A percentile compares a stretch with the other conserved stretches of the same genome.
These are phyloP conservation scores for Drosophila siamana DNA, from an alignment of 2,888 invertebrate genomes.

Conservation along the genomic window DNA sequence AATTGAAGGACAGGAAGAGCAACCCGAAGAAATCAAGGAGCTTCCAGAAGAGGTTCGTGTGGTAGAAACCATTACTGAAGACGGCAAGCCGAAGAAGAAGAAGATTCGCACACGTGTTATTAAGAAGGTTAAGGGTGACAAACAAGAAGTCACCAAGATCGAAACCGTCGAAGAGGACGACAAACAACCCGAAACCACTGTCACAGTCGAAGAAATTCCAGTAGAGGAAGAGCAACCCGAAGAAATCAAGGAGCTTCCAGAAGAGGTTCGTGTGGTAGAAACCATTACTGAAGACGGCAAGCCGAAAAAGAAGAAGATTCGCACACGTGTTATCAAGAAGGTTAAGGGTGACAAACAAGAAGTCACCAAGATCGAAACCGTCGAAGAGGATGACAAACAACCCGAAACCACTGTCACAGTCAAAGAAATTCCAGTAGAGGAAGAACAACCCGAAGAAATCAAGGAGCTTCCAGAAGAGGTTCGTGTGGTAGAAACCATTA, in stretches of 20 bases:
- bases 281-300: constrained; percentile 18
- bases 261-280: constrained; percentile 18
- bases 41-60: constrained; percentile 51
- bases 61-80: constrained; percentile 39
- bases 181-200: constrained; percentile 53
- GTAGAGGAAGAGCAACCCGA: constrained; percentile 17
- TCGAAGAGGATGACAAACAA: constrained; percentile 27
- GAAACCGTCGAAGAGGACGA: constrained; percentile 63
- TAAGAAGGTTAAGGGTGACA: constrained; percentile 62
- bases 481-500: constrained; percentile 13
- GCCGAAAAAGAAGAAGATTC: constrained; percentile 25
- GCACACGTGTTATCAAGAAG: constrained; percentile 28
- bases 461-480: constrained; percentile 26
- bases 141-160: constrained; percentile 63
- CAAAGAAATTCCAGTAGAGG: constrained; percentile 11
- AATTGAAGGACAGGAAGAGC: constrained; percentile 15
- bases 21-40: constrained; percentile 30
- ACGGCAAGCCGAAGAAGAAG: constrained; percentile 51
- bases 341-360: constrained; percentile 29
- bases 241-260: constrained; percentile 15
- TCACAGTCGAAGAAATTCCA: constrained; percentile 52
- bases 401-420: constrained; percentile 27
- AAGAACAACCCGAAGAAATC: constrained; percentile 13
- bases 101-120: constrained; percentile 62
- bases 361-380: constrained; percentile 26